Evolutionary conservation across 2,797 vertebrate species (phyloP).

Genomic region (Adrianichthys oophorus): DNA sequence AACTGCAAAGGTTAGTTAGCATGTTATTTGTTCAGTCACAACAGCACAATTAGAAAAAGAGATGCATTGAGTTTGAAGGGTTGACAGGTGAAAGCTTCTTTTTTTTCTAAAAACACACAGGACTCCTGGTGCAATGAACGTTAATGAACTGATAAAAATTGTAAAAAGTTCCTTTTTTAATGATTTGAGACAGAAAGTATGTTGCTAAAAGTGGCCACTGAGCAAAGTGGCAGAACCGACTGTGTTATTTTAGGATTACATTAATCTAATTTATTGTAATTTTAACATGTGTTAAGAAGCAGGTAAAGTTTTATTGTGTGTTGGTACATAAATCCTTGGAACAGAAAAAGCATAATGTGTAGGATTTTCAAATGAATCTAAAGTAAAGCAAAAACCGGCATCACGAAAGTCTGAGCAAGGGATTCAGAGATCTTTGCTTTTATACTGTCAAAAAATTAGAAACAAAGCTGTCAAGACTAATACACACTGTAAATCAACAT

Average conservation of each 20-base stretch:
- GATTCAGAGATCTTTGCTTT: constrained; percentile 5
- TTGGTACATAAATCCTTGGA: not conserved
- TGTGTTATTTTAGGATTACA: not conserved
- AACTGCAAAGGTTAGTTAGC: no score
- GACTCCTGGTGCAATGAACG: no score
- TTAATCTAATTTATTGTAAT: not conserved
- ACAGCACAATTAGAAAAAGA: no score
- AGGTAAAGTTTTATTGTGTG: not conserved
- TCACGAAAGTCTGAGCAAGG: not conserved
- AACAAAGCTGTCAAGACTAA: constrained; percentile 11
- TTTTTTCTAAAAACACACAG: no score
- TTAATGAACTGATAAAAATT: no score
- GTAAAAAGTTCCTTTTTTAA: no score
- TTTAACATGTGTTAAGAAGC: not conserved
- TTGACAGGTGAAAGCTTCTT: no score
- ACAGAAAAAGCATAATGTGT: not conserved
- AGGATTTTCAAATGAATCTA: not conserved
- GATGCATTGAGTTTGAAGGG: no score
- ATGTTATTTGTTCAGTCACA: no score
- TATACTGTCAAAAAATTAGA: not conserved
- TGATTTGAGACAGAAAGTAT: no score
- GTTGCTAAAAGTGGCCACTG: no score
- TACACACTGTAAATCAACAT: constrained; percentile 41
- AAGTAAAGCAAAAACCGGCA: not conserved
- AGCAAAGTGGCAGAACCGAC: not conserved